Base-by-base conservation (phyloP, 2,888 invertebrate genomes). In the Drosophila dives region DNA sequence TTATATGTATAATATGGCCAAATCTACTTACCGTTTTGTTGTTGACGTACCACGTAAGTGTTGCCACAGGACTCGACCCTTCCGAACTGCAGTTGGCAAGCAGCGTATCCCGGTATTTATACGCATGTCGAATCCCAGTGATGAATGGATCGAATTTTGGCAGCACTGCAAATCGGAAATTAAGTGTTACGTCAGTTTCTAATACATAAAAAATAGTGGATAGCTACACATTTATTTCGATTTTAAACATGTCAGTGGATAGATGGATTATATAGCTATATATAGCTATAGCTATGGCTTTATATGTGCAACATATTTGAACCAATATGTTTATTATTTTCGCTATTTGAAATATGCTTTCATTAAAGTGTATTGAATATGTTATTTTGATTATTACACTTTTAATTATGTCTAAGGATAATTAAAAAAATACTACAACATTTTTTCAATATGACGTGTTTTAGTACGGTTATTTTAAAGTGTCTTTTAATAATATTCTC, bases 61-160 rank as follows among this genome's bases (percentile, higher is more conserved):
- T 89, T 62, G 93, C 91, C 67, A 91, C 90, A 53, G 93, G 93
- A 89, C 89, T 92, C 53, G 93, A 93, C 92, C 91, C 92, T 64
- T 93, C 93, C 29, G 93, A 92, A 69, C 92, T 93, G 85, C 93
- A 93, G 83, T 93, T 93, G 79, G 92, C 92, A 75, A 92, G 75
- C 69, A 93, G 84, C 74, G 90, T 91, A 82, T 93, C 93, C 64
- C 92, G 92, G 79, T 92, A 92, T 88, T 90, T 90, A 77, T 93
- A 93, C n/a, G 88, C 80, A 65, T 87, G 86, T 74, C 84, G 81
- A 20, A 92, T 78, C 55, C 93, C 93, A 69, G 87, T 89, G 73
- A 93, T 93, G 74, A 86, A 88, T 62, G 93, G 93, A 86, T 92
- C 92, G 71, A 89, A 89, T 86, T 92, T 92, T 32, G 93, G 93